Evolutionary conservation across 2,888 invertebrate genomes (phyloP), one percentile per base, ranked within the genome.

Genomic region (Cactoblastis cactorum): DNA sequence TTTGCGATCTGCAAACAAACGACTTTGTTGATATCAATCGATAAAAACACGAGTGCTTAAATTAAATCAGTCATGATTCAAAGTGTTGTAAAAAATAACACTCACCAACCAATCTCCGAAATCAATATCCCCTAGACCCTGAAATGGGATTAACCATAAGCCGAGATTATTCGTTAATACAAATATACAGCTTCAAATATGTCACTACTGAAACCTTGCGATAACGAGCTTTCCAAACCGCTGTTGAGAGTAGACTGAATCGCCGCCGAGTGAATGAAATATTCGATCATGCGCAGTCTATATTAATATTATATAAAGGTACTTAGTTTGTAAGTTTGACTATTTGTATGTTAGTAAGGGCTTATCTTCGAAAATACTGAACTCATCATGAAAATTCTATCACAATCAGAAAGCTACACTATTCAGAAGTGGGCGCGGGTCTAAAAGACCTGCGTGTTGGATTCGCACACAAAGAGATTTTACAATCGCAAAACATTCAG

Each of bases 231-330:
- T 48, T 56, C 56, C 58, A 49, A 64, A 61, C 63, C 58, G 57
- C 49, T 39, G 57, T 55, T 58, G 61, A 66, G 64, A 66, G 65
- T 61, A 55, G 55, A 77, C 76, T 80, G 67, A 67, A 63, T 57
- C 60, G 62, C 58, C 50, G 52, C 41, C 51, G 43, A 24, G 15
- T 74, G 71, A 77, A 74, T 77, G 71, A 69, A 68, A 52, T 35
- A 48, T 55, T 58, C 57, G 66, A 58, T 55, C 78, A 77, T 79
- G 79, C 79, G 77, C 77, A 73, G 38, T 49, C 3, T 34, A 5
- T 2, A 24, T n/a, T 32, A 4, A 11, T 32, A 6, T 11, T 32
- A n/a, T n/a, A n/a, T n/a, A n/a, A n/a, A n/a, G n/a, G n/a, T n/a
- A n/a, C n/a, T n/a, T n/a, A n/a, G n/a, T n/a, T n/a, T n/a, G n/a